Percentiles rank a stretch among this genome's conserved stretches.
Conservation (phyloP, 2,113 vertebrate species). For the Shinisaurus crocodilurus region DNA sequence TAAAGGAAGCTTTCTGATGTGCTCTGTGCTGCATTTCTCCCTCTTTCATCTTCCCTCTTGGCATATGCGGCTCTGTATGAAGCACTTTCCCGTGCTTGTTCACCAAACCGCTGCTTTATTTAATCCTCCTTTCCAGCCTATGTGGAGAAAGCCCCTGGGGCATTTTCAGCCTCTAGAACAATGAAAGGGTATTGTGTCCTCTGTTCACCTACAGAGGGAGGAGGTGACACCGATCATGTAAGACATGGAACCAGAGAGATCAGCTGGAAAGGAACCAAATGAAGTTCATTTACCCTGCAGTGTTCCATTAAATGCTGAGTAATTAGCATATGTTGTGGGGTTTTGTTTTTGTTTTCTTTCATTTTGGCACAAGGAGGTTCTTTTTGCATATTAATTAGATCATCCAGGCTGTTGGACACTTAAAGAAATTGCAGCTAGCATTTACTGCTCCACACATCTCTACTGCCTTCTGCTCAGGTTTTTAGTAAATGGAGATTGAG, state of each 20-base stretch:
- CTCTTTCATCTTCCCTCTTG: constrained; percentile 2
- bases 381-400: constrained; percentile 62
- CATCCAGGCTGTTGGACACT: constrained; percentile 27
- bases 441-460: constrained; percentile 50
- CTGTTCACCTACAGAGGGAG: constrained; percentile 64
- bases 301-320: constrained; percentile 71
- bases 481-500: constrained; percentile 34
- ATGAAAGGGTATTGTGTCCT: constrained; percentile 61
- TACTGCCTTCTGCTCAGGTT: constrained; percentile 37
- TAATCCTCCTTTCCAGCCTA: constrained; percentile 42
- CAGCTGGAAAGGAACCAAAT: constrained; percentile 70
- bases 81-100: neutral
- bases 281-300: constrained; percentile 67
- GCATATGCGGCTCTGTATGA: neutral
- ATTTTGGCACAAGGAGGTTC: constrained; percentile 61
- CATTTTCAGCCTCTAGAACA: constrained; percentile 63
- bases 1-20: neutral
- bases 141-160: constrained; percentile 54
- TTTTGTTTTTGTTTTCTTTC: constrained; percentile 65
- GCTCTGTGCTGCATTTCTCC: constrained; percentile 10
- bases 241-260: constrained; percentile 59
- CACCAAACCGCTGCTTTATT: constrained; percentile 48
- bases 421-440: constrained; percentile 62
- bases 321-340: constrained; percentile 66
- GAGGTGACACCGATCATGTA: constrained; percentile 42